Conservation (phyloP, 2,113 vertebrate genomes). For the Saguinus midas region DNA sequence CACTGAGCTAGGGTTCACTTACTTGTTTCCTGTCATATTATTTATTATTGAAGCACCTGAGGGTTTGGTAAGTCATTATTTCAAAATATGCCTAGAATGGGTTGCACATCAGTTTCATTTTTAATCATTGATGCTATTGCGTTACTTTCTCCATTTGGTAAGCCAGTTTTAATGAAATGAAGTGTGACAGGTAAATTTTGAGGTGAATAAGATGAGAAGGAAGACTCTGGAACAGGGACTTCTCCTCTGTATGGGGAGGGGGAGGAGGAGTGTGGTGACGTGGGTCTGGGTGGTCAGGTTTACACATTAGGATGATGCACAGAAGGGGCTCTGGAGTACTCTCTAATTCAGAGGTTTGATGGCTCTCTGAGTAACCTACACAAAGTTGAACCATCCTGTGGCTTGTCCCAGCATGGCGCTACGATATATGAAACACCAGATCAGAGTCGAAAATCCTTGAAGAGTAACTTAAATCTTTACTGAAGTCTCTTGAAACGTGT, state of each 20-base stretch:
- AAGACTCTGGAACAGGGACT: background rate
- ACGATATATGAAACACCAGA: background rate
- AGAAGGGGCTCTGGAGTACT: background rate
- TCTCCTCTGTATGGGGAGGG: background rate
- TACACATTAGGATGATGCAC: background rate
- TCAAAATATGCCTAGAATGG: background rate
- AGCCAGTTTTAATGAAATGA: background rate
- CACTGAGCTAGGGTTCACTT: background rate
- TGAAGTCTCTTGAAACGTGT: background rate
- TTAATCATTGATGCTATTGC: background rate
- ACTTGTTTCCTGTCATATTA: background rate
- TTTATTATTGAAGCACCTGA: background rate
- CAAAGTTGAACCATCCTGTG: background rate
- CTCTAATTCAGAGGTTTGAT: background rate
- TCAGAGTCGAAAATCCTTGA: background rate
- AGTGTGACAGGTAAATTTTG: background rate
- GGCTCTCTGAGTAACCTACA: background rate
- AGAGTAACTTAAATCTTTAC: background rate
- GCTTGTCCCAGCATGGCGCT: background rate
- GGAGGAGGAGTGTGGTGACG: fast-evolving
- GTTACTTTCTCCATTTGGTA: background rate
- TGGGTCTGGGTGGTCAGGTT: background rate
- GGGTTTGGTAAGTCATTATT: background rate
- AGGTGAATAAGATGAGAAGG: background rate
- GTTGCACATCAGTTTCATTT: background rate